Base-by-base conservation (phyloP, 1,140 invertebrate species). In the Drosophila tropicalis region DNA sequence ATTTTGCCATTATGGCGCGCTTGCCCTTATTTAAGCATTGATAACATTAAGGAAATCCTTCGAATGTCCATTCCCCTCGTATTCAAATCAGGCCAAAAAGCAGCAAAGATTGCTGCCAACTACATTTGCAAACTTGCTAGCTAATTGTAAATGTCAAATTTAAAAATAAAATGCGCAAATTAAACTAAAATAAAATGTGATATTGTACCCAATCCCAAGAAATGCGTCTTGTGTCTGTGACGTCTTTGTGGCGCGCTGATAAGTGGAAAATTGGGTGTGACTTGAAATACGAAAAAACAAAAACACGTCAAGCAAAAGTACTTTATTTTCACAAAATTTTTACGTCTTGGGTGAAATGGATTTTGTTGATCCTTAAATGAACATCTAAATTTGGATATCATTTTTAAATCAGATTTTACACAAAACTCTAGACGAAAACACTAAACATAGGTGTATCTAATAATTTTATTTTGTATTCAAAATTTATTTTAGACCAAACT, bases 161-260 rank as follows among this genome's bases (percentile, higher is more conserved):
- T 82, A 74, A 67, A 87, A 87, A 89, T 87, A 87, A 86, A 81
- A 57, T 64, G 76, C 39, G 58, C 64, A 78, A 64, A 13, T 57
- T 61, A 62, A 70, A 58, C 12, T n/a, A 13, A 79, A 66, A 77
- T 64, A 67, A 44, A 60, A 5, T 51, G 67, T 61, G 32, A 68
- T 62, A 69, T 71, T 79, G 73, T 80, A 75, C 81, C 57, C 56
- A 72, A 61, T 65, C 36, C 40, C 34, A 34, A 29, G 32, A 34
- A 58, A 39, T 9, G 56, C 0, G 51, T 22, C 19, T 12, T 12
- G 4, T 55, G 51, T 29, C 29, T 29, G 29, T 29, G 29, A 29
- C 29, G 19, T 6, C 13, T 15, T 62, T 19, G 25, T 29, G 5
- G 5, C 29, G 40, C 22, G 17, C 60, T 4, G 13, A 22, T 51